A percentile compares a stretch with the other conserved stretches of the same genome.
Conservation (phyloP, 2,113 vertebrate species). For the Pelvicachromis taeniatus region DNA sequence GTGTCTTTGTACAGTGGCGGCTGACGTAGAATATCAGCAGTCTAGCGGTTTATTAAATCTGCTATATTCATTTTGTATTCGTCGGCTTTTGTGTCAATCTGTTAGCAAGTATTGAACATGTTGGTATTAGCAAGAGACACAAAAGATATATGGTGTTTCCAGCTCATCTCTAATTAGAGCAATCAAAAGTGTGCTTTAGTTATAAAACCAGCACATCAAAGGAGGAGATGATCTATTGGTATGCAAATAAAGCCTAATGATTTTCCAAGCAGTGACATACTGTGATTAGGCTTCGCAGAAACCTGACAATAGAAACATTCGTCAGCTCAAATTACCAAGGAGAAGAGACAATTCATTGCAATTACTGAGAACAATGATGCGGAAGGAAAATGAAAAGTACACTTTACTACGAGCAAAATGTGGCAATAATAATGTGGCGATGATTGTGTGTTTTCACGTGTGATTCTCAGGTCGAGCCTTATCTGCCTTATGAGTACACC, state of each 20-base stretch:
- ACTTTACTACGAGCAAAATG: background rate
- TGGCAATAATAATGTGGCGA: background rate
- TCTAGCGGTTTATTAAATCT: background rate
- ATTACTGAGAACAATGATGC: conserved; percentile 37
- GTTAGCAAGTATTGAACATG: background rate
- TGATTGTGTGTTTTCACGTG: background rate
- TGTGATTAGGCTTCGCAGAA: conserved; percentile 26
- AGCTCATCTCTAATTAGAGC: conserved; percentile 39
- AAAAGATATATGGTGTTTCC: background rate
- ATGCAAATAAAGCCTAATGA: conserved; percentile 57
- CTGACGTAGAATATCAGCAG: background rate
- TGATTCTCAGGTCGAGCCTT: conserved; percentile 84
- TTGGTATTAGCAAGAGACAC: background rate
- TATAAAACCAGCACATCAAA: conserved; percentile 25
- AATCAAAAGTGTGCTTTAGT: conserved; percentile 35
- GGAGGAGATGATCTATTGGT: conserved; percentile 34
- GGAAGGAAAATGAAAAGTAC: background rate
- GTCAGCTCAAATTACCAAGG: conserved; percentile 34
- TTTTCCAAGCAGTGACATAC: conserved; percentile 27
- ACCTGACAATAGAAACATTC: conserved; percentile 41
- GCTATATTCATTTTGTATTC: background rate
- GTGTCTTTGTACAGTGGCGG: background rate
- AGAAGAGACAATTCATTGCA: conserved; percentile 11
- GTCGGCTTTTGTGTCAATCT: background rate
- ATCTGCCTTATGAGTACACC: conserved; percentile 94